These are phyloP conservation scores for Oncorhynchus tshawytscha DNA, from an alignment of 2,113 vertebrate genomes.

Conservation along the genomic window DNA sequence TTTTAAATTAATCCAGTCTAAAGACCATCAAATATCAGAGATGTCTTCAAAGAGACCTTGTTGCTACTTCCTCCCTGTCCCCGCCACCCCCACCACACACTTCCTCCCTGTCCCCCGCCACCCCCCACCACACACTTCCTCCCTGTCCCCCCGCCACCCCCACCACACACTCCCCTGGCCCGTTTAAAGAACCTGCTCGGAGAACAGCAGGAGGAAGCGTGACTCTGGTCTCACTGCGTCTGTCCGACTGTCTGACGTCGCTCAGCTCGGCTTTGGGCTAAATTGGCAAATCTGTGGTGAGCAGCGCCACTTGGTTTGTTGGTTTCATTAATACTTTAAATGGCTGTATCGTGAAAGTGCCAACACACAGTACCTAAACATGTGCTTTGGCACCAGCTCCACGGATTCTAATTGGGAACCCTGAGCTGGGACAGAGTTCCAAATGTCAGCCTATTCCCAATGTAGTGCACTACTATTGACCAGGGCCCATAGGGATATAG, in stretches of 20 bases:
- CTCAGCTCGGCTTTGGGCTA: slow-evolving; percentile 12
- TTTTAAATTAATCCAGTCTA: slow-evolving; percentile 56
- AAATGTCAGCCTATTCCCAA: too few relatives aligned
- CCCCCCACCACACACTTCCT: too few relatives aligned
- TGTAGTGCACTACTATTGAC: too few relatives aligned
- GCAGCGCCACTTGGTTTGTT: slow-evolving; percentile 64
- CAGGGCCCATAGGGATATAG: too few relatives aligned
- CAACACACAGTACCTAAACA: slow-evolving; percentile 70
- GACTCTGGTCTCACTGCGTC: slow-evolving; percentile 53
- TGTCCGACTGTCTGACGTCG: slow-evolving; percentile 48
- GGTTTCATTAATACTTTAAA: slow-evolving; percentile 79
- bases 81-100: too few relatives aligned
- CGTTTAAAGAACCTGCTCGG: slow-evolving; percentile 44
- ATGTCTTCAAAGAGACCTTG: slow-evolving; percentile 54
- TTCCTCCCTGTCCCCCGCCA: too few relatives aligned
- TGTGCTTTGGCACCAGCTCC: slow-evolving; percentile 75
- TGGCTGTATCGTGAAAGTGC: slow-evolving; percentile 72
- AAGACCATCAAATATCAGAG: slow-evolving; percentile 56
- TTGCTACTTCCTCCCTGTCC: slow-evolving; percentile 14
- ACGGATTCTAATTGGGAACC: slow-evolving; percentile 72
- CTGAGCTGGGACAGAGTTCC: slow-evolving; percentile 42
- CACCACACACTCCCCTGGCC: slow-evolving; percentile 36
- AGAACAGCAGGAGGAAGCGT: slow-evolving; percentile 10
- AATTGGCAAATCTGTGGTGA: slow-evolving; percentile 66
- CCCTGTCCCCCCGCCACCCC: too few relatives aligned